These are phyloP conservation scores for Colius striatus DNA, from an alignment of 2,113 vertebrate genomes.

Conservation along the genomic window DNA sequence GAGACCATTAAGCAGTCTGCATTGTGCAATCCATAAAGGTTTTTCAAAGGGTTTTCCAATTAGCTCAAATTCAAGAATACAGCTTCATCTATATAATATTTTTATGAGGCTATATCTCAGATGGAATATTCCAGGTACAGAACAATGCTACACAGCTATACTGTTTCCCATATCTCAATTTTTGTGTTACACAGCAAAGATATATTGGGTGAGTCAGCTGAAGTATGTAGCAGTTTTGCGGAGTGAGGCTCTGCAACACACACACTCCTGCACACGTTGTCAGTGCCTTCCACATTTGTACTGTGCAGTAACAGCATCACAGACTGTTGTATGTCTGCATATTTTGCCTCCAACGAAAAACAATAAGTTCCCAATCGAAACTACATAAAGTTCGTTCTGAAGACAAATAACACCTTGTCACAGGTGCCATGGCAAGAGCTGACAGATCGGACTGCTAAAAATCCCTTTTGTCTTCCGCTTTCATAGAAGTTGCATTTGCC, in stretches of 20 bases:
- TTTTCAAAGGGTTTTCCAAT: not conserved
- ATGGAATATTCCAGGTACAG: not conserved
- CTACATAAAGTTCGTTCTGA: not conserved
- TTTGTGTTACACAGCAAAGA: not conserved
- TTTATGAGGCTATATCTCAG: not conserved
- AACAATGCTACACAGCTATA: not conserved
- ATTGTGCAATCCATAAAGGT: not conserved
- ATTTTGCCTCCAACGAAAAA: not conserved
- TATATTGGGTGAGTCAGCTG: not conserved
- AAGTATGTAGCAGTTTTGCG: not conserved
- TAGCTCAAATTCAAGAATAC: not conserved
- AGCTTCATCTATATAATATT: not conserved
- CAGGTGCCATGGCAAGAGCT: accelerated
- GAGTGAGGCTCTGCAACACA: not conserved
- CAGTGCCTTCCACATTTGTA: not conserved
- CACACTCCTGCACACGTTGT: not conserved
- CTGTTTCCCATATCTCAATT: not conserved
- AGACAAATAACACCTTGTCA: not conserved
- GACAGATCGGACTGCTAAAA: not conserved
- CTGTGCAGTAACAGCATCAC: not conserved
- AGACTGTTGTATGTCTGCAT: not conserved
- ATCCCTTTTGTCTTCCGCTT: not conserved
- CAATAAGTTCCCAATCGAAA: not conserved
- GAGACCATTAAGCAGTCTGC: not conserved
- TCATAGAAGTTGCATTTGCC: not conserved